Conservation (phyloP, 2,113 vertebrate genomes). For the Amphiprion percula region DNA sequence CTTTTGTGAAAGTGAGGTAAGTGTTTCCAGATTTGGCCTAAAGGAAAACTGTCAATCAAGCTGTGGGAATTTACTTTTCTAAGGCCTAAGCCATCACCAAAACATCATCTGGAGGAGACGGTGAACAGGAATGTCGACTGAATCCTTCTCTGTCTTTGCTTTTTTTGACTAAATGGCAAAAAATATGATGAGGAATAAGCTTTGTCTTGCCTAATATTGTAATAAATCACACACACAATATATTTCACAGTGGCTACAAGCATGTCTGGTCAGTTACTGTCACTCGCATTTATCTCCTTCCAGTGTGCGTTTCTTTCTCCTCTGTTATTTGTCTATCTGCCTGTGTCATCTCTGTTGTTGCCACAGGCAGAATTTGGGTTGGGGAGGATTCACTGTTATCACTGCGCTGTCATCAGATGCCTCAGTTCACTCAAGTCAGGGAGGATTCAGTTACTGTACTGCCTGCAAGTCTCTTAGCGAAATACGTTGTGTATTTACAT, state of each 20-base stretch:
- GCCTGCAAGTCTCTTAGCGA: background rate
- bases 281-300: conserved; percentile 51
- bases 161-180: background rate
- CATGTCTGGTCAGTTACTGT: conserved; percentile 26
- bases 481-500: background rate
- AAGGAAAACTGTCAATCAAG: conserved; percentile 73
- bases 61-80: conserved; percentile 55
- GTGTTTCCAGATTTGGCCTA: conserved; percentile 75
- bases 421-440: conserved; percentile 44
- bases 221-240: background rate
- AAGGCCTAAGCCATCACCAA: conserved; percentile 14
- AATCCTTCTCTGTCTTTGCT: conserved; percentile 23
- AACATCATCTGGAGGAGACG: conserved; percentile 38
- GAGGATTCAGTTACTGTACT: conserved; percentile 36
- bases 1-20: conserved; percentile 65
- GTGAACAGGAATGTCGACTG: conserved; percentile 21
- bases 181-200: too few species aligned
- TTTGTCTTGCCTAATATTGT: background rate
- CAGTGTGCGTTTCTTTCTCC: conserved; percentile 39
- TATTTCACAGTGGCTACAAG: conserved; percentile 24
- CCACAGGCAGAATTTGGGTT: conserved; percentile 12
- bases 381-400: conserved; percentile 49
- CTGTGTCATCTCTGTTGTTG: conserved; percentile 58
- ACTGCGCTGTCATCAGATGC: conserved; percentile 60
- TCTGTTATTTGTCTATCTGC: conserved; percentile 64